A percentile compares a stretch with the other conserved stretches of the same genome.
Evolutionary conservation across 2,113 vertebrate genomes (phyloP).

Genomic region (Cacatua alba): DNA sequence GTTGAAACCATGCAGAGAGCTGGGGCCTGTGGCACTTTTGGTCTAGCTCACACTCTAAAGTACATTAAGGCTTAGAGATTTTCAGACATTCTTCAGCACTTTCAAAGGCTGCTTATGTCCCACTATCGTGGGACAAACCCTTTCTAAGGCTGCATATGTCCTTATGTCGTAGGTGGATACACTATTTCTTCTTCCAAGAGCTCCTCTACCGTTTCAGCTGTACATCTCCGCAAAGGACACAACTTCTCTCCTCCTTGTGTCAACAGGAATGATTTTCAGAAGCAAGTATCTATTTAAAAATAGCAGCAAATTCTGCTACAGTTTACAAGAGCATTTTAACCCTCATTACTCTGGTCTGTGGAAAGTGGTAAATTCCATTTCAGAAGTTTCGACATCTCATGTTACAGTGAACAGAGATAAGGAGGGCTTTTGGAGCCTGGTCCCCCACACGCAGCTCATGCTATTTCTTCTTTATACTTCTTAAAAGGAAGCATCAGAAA

Average conservation of each 20-base stretch:
- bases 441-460: neutral
- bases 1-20: neutral
- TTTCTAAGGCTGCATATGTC: neutral
- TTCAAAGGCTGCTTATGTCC: neutral
- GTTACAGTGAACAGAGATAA: neutral
- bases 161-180: neutral
- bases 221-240: neutral
- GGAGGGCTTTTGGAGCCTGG: neutral
- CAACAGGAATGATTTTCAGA: neutral
- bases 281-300: neutral
- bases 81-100: neutral
- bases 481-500: constrained; percentile 43
- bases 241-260: neutral
- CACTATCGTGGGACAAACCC: neutral
- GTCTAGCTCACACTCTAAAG: neutral
- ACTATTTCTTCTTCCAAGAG: neutral
- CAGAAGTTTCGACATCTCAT: neutral
- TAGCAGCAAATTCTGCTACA: neutral
- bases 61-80: neutral
- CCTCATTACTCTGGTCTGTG: neutral
- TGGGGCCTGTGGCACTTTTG: neutral
- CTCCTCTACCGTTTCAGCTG: neutral
- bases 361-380: neutral
- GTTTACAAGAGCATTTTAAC: neutral
- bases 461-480: constrained; percentile 12